Evolutionary conservation across 1,140 invertebrate species (phyloP), one percentile per base, ranked within the genome.

Genomic region (Bombus huntii): DNA sequence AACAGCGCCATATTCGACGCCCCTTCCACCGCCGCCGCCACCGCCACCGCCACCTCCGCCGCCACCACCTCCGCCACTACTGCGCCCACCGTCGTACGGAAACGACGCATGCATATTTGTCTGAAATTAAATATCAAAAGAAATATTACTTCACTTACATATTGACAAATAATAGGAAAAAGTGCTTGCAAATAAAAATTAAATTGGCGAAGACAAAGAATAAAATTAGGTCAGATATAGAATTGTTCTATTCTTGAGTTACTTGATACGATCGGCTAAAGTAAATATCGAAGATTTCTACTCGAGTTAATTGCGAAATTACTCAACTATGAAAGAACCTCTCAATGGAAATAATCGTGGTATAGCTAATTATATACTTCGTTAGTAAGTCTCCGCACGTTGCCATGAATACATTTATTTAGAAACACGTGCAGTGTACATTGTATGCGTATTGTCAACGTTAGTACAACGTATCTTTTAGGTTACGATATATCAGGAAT

Each of bases 41-140:
- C 95, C 92, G 3, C 94, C 91, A 6, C 92, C 93, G 0, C 95
- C 92, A 34, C 94, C 93, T 37, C 94, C 94, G 81, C 96, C 95
- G 70, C 95, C 95, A 72, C 95, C 89, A n/a, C 95, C 95, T n/a
- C 94, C 92, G 37, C 94, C 91, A 37, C 94, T 91, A 65, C 92
- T 94, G 53, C 95, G 93, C 65, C 95, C 93, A 68, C 94, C 93
- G 88, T 96, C 96, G 91, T 96, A 96, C 39, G 96, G 95, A 92
- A 96, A 96, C 47, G 95, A 96, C 59, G 95, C 94, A 91, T 96
- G 96, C 96, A 96, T 96, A 85, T 96, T 96, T 79, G 95, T 94
- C 96, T 96, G 94, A 80, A 96, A 95, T 47, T 65, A 53, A 53
- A 53, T 53, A 53, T 53, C 47, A 22, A 22, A 53, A 22, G 47